Conservation (phyloP, 2,797 vertebrate species). For the Coluber constrictor region DNA sequence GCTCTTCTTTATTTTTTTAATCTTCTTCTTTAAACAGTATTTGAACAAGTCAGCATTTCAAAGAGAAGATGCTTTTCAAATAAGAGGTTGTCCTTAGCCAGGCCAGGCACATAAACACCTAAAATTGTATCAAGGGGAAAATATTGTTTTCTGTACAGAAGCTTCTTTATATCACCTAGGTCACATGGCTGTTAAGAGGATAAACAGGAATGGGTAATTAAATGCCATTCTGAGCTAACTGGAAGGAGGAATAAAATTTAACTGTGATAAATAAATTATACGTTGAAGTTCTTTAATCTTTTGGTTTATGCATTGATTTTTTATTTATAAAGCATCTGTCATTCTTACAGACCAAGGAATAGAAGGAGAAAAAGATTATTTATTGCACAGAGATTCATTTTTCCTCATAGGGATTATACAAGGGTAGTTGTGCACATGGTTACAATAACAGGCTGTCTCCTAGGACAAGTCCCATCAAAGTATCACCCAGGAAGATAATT, state of each 20-base stretch:
- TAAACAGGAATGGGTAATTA: neutral
- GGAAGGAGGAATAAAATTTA: neutral
- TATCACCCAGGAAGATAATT: neutral
- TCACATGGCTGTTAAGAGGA: neutral
- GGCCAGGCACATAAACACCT: neutral
- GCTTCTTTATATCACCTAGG: neutral
- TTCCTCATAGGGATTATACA: neutral
- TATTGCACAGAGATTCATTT: neutral
- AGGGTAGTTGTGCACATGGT: neutral
- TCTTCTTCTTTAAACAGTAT: neutral
- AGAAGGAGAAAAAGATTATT: neutral
- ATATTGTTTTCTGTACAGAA: neutral
- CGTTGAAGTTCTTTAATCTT: neutral
- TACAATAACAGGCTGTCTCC: too few species aligned
- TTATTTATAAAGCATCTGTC: neutral
- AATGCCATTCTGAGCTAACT: neutral
- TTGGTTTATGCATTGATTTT: neutral
- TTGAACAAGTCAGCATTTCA: neutral
- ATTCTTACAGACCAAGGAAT: neutral
- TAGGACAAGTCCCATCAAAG: neutral
- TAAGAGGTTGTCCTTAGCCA: neutral
- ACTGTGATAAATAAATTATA: neutral
- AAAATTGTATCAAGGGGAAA: neutral
- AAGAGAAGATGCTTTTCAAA: neutral
- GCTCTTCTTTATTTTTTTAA: neutral